Evolutionary conservation across 1,140 invertebrate genomes (phyloP).

Genomic region (Maniola jurtina): DNA sequence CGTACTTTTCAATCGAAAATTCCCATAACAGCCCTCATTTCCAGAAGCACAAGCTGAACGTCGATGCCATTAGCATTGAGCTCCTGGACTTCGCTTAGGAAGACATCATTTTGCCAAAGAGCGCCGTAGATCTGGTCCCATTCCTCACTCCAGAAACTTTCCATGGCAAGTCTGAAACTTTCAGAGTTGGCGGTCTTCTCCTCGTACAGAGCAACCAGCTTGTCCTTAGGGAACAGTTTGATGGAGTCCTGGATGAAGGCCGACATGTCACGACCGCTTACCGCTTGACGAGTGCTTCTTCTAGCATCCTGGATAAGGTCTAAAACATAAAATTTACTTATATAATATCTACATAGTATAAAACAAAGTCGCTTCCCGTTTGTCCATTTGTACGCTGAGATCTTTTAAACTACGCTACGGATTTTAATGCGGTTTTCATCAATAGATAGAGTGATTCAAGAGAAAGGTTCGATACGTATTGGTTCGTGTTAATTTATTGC

Average conservation of each 20-base stretch:
- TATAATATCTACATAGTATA: too few relatives aligned
- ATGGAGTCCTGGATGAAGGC: slow-evolving; percentile 53
- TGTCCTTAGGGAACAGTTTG: slow-evolving; percentile 52
- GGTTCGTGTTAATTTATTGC: too few relatives aligned
- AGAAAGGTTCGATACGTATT: too few relatives aligned
- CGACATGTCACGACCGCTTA: slow-evolving; percentile 50
- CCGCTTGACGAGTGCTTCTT: slow-evolving; percentile 35
- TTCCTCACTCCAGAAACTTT: slow-evolving; percentile 57
- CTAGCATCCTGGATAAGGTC: slow-evolving; percentile 25
- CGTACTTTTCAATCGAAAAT: slow-evolving; percentile 36
- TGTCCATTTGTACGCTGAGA: too few relatives aligned
- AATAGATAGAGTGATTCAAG: too few relatives aligned
- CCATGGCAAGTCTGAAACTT: slow-evolving; percentile 54
- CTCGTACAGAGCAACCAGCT: slow-evolving; percentile 55
- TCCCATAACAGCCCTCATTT: slow-evolving; percentile 58
- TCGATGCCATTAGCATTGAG: slow-evolving; percentile 56
- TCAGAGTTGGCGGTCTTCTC: slow-evolving; percentile 58
- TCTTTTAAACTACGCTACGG: too few relatives aligned
- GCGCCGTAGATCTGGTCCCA: slow-evolving; percentile 47
- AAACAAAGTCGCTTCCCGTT: too few relatives aligned
- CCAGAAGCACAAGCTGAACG: slow-evolving; percentile 38
- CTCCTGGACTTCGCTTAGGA: slow-evolving; percentile 50
- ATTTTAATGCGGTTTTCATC: too few relatives aligned
- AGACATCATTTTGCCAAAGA: slow-evolving; percentile 50
- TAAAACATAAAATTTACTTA: slow-evolving; percentile 28